A percentile compares a stretch with the other conserved stretches of the same genome.
Conservation (phyloP, 2,888 invertebrate species). For the Aricia artaxerxes region DNA sequence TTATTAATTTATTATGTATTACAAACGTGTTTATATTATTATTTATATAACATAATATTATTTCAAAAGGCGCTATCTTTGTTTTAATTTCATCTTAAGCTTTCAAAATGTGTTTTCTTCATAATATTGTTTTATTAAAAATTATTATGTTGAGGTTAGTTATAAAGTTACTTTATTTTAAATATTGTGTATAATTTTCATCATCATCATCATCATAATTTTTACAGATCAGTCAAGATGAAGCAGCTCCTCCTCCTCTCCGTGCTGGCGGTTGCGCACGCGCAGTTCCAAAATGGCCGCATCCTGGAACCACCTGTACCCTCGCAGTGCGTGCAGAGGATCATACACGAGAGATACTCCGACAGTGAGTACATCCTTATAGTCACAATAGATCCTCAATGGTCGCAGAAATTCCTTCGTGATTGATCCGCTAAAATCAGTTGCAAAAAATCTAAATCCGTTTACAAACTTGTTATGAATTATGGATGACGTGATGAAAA, state of each 20-base stretch:
- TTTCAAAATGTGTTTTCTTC: too few relatives aligned
- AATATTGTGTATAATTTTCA: neutral
- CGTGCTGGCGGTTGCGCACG: conserved; percentile 61
- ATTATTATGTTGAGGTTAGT: too few relatives aligned
- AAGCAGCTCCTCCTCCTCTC: conserved; percentile 55
- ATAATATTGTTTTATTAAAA: too few relatives aligned
- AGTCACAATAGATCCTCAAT: too few relatives aligned
- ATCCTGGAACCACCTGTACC: conserved; percentile 90
- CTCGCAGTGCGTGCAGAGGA: conserved; percentile 86
- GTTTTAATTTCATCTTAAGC: too few relatives aligned
- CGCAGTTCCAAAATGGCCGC: conserved; percentile 88
- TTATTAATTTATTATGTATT: too few relatives aligned
- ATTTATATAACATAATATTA: too few relatives aligned
- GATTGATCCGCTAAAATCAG: neutral
- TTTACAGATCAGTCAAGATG: conserved; percentile 62
- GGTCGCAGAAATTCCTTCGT: neutral
- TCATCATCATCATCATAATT: conserved; percentile 10
- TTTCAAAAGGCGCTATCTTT: too few relatives aligned
- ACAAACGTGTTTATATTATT: too few relatives aligned
- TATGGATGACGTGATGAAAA: neutral
- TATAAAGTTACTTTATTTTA: too few relatives aligned
- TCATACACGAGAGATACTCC: conserved; percentile 85
- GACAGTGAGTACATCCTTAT: conserved; percentile 81
- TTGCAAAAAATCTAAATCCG: conserved; percentile 23
- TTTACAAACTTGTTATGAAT: conserved; percentile 13